These are phyloP conservation scores for Parauchenoglanis ngamensis DNA, from an alignment of 2,797 vertebrate genomes.

Conservation along the genomic window DNA sequence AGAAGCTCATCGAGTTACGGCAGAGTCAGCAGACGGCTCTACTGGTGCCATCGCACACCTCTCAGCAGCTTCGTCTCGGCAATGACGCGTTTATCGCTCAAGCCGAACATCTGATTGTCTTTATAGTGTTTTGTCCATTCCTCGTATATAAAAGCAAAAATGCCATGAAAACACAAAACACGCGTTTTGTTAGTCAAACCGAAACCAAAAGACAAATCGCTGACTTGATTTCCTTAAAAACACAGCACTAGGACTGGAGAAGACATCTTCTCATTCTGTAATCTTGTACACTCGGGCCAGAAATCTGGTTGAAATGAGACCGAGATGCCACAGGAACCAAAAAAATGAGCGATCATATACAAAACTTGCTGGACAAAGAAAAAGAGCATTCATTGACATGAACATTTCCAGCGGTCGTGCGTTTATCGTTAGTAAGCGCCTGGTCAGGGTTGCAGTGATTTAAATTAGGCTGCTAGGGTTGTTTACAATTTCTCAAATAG, in stretches of 20 bases:
- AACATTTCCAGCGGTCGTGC: neutral
- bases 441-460: too few species aligned
- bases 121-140: neutral
- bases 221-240: neutral
- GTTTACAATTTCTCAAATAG: neutral
- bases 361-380: neutral
- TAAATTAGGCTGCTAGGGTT: too few species aligned
- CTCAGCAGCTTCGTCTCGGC: constrained; percentile 19
- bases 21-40: neutral
- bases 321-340: neutral
- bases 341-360: neutral
- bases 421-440: neutral
- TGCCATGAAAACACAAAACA: neutral
- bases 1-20: constrained; percentile 31
- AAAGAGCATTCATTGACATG: neutral
- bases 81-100: neutral
- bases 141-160: neutral
- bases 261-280: neutral
- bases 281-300: neutral
- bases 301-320: neutral
- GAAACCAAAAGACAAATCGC: neutral
- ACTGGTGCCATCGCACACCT: constrained; percentile 21
- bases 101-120: neutral
- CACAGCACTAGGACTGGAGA: neutral
- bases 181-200: constrained; percentile 16